Conservation (phyloP, 2,888 invertebrate genomes). For the Eupithecia dodoneata region DNA sequence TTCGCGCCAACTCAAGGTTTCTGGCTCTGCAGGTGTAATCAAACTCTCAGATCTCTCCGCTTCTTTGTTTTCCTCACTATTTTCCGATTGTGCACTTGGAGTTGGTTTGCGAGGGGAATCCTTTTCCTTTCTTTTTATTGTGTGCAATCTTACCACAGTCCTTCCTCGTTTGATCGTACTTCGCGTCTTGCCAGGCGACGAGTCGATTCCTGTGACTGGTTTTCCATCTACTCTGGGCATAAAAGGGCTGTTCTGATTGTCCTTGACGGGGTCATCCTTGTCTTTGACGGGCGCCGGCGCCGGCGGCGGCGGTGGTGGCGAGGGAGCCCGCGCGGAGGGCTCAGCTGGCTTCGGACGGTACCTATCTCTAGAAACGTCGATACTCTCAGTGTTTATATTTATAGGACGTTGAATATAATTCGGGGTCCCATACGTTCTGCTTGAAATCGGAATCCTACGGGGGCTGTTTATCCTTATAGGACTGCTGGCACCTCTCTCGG, state of each 20-base stretch:
- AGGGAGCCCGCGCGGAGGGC: conserved; percentile 45
- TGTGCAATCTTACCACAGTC: conserved; percentile 89
- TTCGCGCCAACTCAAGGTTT: conserved; percentile 83
- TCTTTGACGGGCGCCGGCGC: conserved; percentile 20
- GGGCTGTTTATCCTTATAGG: conserved; percentile 76
- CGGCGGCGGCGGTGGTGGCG: conserved; percentile 48
- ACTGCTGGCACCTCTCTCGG: conserved; percentile 71
- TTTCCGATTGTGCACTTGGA: conserved; percentile 48
- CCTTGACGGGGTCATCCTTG: conserved; percentile 55
- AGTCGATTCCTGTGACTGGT: conserved; percentile 74
- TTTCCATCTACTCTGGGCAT: conserved; percentile 79
- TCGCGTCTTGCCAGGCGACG: conserved; percentile 71
- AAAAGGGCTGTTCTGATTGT: conserved; percentile 70
- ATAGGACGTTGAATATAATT: conserved; percentile 85
- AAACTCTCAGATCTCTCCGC: conserved; percentile 21
- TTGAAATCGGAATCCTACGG: conserved; percentile 76
- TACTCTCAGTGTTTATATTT: conserved; percentile 92
- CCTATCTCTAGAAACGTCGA: conserved; percentile 90
- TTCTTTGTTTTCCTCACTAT: conserved; percentile 41
- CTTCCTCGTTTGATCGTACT: conserved; percentile 89
- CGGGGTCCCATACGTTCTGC: conserved; percentile 76
- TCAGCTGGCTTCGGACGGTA: conserved; percentile 73
- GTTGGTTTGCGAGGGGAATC: conserved; percentile 75
- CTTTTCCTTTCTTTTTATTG: conserved; percentile 81
- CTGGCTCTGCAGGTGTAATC: conserved; percentile 39